Conservation (phyloP, 2,888 invertebrate species). For the Oligia fasciuncula region DNA sequence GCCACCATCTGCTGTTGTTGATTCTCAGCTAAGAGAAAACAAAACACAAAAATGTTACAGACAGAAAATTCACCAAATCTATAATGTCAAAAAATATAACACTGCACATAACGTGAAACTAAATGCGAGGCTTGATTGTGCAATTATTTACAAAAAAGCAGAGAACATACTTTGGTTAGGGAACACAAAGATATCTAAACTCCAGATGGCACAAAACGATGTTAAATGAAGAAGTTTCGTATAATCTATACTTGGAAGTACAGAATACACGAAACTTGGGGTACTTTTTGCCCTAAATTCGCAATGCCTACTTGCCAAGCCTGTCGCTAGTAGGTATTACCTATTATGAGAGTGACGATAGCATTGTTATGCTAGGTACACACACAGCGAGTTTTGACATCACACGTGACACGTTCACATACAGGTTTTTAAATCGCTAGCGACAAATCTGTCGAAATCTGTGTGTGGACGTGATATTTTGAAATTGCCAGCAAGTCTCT, state of each 20-base stretch:
- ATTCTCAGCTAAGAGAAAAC: constrained; percentile 77
- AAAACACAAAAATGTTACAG: constrained; percentile 6
- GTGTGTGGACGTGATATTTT: not conserved
- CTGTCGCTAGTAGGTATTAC: not conserved
- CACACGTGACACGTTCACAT: too few relatives aligned
- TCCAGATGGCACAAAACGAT: not conserved
- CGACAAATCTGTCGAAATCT: not conserved
- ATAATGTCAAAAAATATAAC: not conserved
- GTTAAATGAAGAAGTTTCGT: not conserved
- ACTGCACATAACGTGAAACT: not conserved
- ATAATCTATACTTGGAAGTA: not conserved
- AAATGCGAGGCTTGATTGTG: constrained; percentile 14
- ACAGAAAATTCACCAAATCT: not conserved
- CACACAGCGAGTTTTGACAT: not conserved
- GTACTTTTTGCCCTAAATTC: not conserved
- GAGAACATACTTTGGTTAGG: constrained; percentile 12
- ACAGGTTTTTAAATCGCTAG: not conserved
- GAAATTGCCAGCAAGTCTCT: not conserved
- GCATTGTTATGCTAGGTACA: not conserved
- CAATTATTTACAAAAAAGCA: constrained; percentile 27
- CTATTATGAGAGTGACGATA: not conserved
- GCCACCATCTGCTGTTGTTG: constrained; percentile 90
- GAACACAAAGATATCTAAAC: not conserved
- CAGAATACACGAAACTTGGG: not conserved
- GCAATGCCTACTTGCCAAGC: not conserved